These are phyloP conservation scores for Glossophaga mutica DNA, from an alignment of 2,797 vertebrate genomes.

Conservation along the genomic window DNA sequence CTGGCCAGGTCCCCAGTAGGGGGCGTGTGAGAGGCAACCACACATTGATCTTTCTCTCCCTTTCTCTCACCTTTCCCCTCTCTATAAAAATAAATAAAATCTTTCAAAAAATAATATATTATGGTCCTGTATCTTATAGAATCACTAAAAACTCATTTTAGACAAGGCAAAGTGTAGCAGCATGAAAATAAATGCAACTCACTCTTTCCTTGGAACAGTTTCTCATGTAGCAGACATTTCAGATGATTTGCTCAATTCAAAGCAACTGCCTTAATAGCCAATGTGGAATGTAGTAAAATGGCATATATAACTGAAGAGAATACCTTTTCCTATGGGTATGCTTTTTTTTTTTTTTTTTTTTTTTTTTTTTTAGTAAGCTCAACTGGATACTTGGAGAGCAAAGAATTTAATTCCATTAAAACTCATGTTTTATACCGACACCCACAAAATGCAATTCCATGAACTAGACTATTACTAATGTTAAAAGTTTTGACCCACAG, in stretches of 20 bases:
- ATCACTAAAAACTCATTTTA: constrained; percentile 20
- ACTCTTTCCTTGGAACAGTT: background rate
- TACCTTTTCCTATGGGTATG: background rate
- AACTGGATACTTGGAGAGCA: background rate
- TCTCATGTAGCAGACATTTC: background rate
- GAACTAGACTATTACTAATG: background rate
- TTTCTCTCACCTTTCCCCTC: no score
- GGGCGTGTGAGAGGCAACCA: no score
- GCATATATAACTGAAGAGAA: background rate
- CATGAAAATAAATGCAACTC: background rate
- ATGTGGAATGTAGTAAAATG: background rate
- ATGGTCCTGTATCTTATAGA: background rate
- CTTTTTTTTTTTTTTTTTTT: background rate
- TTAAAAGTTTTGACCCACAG: background rate
- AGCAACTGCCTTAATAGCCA: background rate
- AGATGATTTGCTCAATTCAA: background rate
- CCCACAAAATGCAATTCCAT: background rate
- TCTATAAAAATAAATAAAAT: no score
- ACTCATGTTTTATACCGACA: background rate
- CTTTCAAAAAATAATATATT: background rate
- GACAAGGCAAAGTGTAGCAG: background rate
- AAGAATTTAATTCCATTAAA: background rate
- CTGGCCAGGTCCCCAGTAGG: no score
- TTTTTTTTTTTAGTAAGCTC: background rate
- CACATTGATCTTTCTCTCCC: no score